phyloP scores from a whole-genome alignment of 2,113 vertebrate genomes.

The Cisticola juncidis region DNA sequence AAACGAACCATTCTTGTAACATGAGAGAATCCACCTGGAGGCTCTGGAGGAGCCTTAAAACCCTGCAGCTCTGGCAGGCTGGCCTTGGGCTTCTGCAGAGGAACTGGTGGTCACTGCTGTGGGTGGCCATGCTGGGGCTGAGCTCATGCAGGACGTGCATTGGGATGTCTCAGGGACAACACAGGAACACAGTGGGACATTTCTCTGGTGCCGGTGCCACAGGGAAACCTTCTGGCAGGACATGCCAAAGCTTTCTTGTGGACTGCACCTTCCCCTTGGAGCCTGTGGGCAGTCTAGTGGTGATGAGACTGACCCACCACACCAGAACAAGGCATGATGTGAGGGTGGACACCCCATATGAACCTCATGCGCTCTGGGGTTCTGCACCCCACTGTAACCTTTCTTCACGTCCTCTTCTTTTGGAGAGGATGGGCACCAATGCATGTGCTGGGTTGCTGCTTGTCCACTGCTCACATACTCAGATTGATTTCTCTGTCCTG shows the following conservation, averaged over 20 bases:
- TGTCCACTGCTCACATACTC: accelerated
- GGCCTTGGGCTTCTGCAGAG: neutral
- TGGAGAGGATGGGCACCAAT: neutral
- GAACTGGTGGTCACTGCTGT: neutral
- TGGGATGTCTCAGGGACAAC: neutral
- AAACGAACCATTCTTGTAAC: constrained; percentile 22
- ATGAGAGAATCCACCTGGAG: constrained; percentile 62
- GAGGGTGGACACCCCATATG: accelerated
- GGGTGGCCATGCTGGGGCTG: neutral
- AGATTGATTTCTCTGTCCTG: accelerated
- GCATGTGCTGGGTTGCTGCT: neutral
- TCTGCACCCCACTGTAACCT: neutral
- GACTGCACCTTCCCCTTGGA: neutral
- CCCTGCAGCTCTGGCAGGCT: neutral
- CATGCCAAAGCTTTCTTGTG: neutral
- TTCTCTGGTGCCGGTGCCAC: neutral
- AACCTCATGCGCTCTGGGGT: neutral
- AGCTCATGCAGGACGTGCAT: neutral
- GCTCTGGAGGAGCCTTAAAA: neutral
- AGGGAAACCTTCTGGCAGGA: neutral
- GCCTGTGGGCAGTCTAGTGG: neutral
- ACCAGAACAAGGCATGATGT: accelerated
- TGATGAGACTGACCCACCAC: accelerated
- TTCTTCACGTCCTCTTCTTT: neutral
- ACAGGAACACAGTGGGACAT: neutral